Conservation (phyloP, 2,888 invertebrate genomes). For the Phlogophora meticulosa region DNA sequence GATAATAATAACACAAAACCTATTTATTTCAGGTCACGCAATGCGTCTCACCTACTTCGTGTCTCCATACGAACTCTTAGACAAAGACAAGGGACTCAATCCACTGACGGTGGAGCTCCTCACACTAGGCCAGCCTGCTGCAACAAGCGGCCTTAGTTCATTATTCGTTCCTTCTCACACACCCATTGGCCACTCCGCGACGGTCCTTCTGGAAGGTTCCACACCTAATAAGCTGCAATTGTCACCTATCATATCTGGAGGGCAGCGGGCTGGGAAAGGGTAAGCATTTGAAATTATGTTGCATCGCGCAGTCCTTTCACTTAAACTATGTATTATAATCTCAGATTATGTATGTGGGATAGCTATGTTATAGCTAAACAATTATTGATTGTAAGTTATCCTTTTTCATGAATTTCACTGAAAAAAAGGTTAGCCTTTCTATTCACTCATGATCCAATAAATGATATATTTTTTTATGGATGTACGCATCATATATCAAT, state of each 20-base stretch:
- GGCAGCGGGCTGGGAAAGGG: constrained; percentile 94
- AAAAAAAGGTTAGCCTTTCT: too few species aligned
- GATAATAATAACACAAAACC: constrained; percentile 6
- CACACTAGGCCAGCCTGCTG: constrained; percentile 85
- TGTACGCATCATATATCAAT: too few species aligned
- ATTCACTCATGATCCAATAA: too few species aligned
- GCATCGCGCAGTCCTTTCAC: neutral
- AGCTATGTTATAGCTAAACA: too few species aligned
- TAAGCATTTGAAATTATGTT: constrained; percentile 71
- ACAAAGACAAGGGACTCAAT: constrained; percentile 94
- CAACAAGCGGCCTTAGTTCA: constrained; percentile 80
- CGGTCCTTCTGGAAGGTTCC: constrained; percentile 97
- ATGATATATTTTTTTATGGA: too few species aligned
- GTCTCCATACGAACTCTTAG: constrained; percentile 97
- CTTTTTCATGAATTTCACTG: too few species aligned
- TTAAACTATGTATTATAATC: too few species aligned
- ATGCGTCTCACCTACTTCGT: constrained; percentile 98
- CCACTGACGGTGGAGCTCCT: constrained; percentile 95
- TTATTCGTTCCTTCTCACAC: constrained; percentile 88
- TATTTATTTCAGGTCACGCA: constrained; percentile 93
- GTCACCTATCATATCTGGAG: constrained; percentile 93
- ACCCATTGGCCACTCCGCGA: constrained; percentile 96
- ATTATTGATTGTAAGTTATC: too few species aligned
- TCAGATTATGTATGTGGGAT: too few species aligned
- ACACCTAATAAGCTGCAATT: constrained; percentile 96